Base-by-base conservation (phyloP, 1,140 invertebrate genomes). In the Sitophilus oryzae region DNA sequence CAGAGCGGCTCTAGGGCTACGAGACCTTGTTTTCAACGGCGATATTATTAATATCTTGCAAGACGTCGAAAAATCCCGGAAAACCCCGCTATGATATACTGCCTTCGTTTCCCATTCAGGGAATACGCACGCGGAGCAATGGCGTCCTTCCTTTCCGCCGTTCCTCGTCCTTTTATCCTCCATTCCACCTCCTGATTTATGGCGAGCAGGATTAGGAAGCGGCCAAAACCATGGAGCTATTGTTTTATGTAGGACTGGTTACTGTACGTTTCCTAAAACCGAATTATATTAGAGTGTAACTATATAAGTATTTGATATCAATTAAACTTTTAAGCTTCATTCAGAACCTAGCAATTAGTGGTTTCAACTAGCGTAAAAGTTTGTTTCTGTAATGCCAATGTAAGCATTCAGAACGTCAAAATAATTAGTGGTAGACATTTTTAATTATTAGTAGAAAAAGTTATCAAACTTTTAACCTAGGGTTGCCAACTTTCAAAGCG, bases 81-180 rank as follows among this genome's bases (percentile, higher is more conserved):
- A 54, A 54, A 54, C 11, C 40, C 44, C n/a, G 38, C 36, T 19
- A 54, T 54, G 52, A 54, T 54, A 54, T 54, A 54, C 30, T 47
- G 52, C 20, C 52, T 54, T 46, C 43, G 52, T 54, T 54, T 54
- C 52, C 52, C 52, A 54, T 54, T 54, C 52, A 54, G 52, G 52
- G 52, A 54, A 54, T 54, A 54, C 43, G 44, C 52, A 54, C 52
- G 47, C 51, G 45, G 45, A 25, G 35, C 51, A 42, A 53, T 41
- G 51, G 41, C 51, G 51, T 53, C 42, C 38, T 47, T 54, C 52
- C 44, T 54, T 30, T 30, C 38, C 25, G 15, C 14, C n/a, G n/a
- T n/a, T n/a, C n/a, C n/a, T n/a, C n/a, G n/a, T n/a, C n/a, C n/a
- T n/a, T n/a, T n/a, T n/a, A n/a, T n/a, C n/a, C n/a, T n/a, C n/a